Evolutionary conservation across 2,888 invertebrate genomes (phyloP), one percentile per base, ranked within the genome.

Genomic region (Syrista parreyssii): DNA sequence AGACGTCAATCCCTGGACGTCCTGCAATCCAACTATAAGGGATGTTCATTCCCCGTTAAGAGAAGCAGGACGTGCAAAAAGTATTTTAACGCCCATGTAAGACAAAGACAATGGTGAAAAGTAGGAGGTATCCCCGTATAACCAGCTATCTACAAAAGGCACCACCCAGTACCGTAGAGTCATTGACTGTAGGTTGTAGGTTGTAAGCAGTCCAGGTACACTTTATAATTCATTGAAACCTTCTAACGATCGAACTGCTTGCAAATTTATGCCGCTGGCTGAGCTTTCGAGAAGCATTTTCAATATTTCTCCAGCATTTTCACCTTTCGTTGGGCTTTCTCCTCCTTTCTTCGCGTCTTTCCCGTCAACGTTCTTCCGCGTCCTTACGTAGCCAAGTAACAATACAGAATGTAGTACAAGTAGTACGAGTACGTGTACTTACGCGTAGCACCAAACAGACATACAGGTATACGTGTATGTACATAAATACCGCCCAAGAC

Each of bases 291-390:
- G 55, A 23, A n/a, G n/a, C n/a, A n/a, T n/a, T n/a, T n/a, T n/a
- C n/a, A n/a, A 23, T 55, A 55, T 55, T 55, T 55, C 55, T 55
- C 55, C 55, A 9, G 55, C 55, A 55, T 23, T 55, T 55, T 9
- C 23, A 55, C 55, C 9, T 55, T 9, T 55, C 9, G 15, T 15
- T 23, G 55, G 23, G 55, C 55, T 55, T 55, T 23, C n/a, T 78
- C 55, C n/a, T 78, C 31, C 68, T 32, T 69, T 35, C 71, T 34
- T 69, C 31, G 74, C n/a, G 34, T 68, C n/a, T 78, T 71, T 33
- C 12, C 33, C 30, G 30, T 31, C 9, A 55, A 55, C 55, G 55
- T 23, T 23, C 55, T 55, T 55, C 55, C 23, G 1, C 55, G 55
- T 55, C 55, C 55, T 23, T 55, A 23, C 55, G 55, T 55, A 55